Conservation (phyloP, 2,797 vertebrate species). For the Brachyrhaphis roseni region DNA sequence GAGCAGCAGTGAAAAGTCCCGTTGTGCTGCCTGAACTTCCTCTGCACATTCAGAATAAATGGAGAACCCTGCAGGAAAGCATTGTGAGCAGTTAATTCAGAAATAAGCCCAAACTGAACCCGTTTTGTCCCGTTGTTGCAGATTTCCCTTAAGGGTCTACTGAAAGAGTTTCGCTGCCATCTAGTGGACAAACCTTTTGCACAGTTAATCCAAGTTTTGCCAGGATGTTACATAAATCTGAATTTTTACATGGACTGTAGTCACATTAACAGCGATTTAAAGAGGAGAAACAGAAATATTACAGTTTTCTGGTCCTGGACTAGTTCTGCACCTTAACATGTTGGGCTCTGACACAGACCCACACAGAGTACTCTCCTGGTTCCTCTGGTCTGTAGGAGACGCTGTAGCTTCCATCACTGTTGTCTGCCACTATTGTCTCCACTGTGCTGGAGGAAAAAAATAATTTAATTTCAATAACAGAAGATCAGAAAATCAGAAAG, state of each 20-base stretch:
- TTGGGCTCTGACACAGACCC: conserved; percentile 86
- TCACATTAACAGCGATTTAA: no score
- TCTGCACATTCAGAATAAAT: conserved; percentile 83
- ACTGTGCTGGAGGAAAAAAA: conserved; percentile 69
- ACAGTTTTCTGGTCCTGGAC: neutral
- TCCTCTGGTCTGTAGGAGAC: conserved; percentile 85
- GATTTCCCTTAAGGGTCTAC: neutral
- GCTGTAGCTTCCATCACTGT: conserved; percentile 86
- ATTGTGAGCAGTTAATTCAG: neutral
- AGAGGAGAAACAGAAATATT: no score
- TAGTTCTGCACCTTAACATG: conserved; percentile 84
- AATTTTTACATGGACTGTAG: neutral
- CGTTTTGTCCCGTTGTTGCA: neutral
- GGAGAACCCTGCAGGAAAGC: conserved; percentile 85
- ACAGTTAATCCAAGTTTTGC: neutral
- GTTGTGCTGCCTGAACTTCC: conserved; percentile 78
- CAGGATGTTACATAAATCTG: neutral
- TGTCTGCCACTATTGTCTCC: conserved; percentile 82
- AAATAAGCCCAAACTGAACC: neutral
- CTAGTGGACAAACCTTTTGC: neutral
- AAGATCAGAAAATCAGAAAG: neutral
- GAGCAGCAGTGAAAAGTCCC: conserved; percentile 93
- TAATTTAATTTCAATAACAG: neutral
- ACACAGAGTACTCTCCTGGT: conserved; percentile 82
- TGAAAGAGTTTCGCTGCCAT: neutral